Conservation (phyloP, 2,113 vertebrate genomes). For the Daphoenositta chrysoptera region DNA sequence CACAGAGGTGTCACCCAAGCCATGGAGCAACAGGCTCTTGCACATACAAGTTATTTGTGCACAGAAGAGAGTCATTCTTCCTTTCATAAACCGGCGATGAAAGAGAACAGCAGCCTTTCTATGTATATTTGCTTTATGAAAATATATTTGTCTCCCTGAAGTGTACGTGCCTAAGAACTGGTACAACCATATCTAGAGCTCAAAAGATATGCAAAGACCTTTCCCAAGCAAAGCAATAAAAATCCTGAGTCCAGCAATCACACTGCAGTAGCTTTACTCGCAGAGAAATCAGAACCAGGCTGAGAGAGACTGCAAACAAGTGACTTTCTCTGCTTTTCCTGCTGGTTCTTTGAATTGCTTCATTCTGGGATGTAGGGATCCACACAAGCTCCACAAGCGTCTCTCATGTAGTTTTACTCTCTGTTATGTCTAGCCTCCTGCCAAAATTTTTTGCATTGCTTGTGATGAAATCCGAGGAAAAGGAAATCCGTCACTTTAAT, state of each 20-base stretch:
- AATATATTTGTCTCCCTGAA: neutral
- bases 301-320: neutral
- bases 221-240: neutral
- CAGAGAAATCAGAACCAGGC: neutral
- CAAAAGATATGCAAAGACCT: slow-evolving; percentile 2
- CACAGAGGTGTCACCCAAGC: neutral
- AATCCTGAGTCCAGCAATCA: neutral
- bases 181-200: neutral
- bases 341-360: neutral
- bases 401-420: neutral
- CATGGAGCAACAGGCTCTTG: neutral
- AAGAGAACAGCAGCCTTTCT: neutral
- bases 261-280: slow-evolving; percentile 13
- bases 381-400: neutral
- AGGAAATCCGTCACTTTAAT: neutral
- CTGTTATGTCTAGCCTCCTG: neutral
- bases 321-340: neutral
- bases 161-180: neutral
- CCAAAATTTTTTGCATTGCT: neutral
- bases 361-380: neutral
- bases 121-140: neutral
- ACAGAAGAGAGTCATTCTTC: neutral
- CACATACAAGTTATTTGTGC: neutral
- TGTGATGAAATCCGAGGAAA: neutral
- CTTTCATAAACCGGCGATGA: neutral